Evolutionary conservation across 1,140 invertebrate genomes (phyloP), one percentile per base, ranked within the genome.

Genomic region (Tetragnatha versicolor): DNA sequence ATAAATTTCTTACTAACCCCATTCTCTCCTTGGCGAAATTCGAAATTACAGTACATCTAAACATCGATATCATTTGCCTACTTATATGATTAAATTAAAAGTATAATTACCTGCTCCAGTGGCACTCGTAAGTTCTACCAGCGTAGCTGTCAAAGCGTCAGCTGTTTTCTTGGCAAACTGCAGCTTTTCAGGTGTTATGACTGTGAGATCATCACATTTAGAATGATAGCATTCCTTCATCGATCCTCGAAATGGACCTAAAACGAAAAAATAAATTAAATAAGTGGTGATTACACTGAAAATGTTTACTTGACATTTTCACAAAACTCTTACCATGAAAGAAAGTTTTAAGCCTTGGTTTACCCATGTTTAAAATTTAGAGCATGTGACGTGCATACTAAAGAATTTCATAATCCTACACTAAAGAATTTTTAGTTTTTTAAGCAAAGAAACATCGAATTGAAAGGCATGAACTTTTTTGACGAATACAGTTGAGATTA

Each of bases 201-300:
- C 69, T 10, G 65, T 70, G 10, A 69, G 61, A 60, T 82, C 79
- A 45, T 87, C 87, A 80, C 87, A 87, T 17, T 81, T 73, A 10
- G 81, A 80, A 70, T 87, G 87, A 79, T 87, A 87, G 69, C 87
- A 87, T 39, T 84, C 61, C 55, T 82, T 82, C 85, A 87, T 86
- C 42, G 82, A 77, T 2, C 86, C 86, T 68, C 87, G 77, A 58
- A 83, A 87, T n/a, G 87, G 87, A 22, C 86, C 85, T 86, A 47
- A 25, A 70, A 37, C 7, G 33, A n/a, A 17, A 53, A 31, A 31
- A 9, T 31, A 58, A 14, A 17, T 63, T 63, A 27, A 29, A 17
- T 7, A 17, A 60, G 12, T 7, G 7, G 7, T 9, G 39, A 42
- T 42, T 42, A 42, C 17, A 9, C 17, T 42, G 7, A 42, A 42